A percentile compares a stretch with the other conserved stretches of the same genome.
phyloP scores from a whole-genome alignment of 2,888 invertebrate species.

The Ennomos erosarius region DNA sequence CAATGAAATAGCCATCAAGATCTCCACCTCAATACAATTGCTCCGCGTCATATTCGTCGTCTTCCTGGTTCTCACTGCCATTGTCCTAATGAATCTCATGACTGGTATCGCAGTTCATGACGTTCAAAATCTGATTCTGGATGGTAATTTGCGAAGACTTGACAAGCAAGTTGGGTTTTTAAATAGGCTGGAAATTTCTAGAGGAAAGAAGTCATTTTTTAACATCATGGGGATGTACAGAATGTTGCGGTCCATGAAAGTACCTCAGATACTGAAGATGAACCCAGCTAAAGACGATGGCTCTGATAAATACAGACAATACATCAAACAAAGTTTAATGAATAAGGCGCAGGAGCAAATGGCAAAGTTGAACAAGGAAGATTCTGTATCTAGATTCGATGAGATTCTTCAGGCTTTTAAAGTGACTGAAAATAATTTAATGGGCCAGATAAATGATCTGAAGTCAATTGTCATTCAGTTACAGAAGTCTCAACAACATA shows the following conservation, averaged over 20 bases:
- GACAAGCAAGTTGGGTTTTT: conserved; percentile 48
- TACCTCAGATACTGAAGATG: neutral
- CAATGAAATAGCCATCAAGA: neutral
- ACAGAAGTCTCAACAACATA: no score
- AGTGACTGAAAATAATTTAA: neutral
- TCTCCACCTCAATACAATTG: conserved; percentile 4
- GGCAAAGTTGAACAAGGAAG: conserved; percentile 2
- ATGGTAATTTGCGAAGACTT: conserved; percentile 79
- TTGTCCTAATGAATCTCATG: conserved; percentile 80
- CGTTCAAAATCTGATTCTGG: conserved; percentile 78
- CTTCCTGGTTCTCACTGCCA: conserved; percentile 11
- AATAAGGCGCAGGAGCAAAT: conserved; percentile 16
- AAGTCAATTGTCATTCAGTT: no score
- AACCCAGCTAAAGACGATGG: conserved; percentile 1
- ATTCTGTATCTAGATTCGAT: conserved; percentile 5
- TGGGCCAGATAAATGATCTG: no score
- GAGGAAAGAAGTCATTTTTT: conserved; percentile 11
- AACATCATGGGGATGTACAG: conserved; percentile 7
- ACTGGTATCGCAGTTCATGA: conserved; percentile 85
- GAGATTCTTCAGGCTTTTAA: conserved; percentile 2
- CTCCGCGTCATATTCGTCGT: conserved; percentile 9
- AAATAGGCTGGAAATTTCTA: conserved; percentile 10
- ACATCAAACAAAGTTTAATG: conserved; percentile 7
- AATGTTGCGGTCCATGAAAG: conserved; percentile 10
- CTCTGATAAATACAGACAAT: neutral